Conservation (phyloP, 1,140 invertebrate species). For the Papilio polyxenes region DNA sequence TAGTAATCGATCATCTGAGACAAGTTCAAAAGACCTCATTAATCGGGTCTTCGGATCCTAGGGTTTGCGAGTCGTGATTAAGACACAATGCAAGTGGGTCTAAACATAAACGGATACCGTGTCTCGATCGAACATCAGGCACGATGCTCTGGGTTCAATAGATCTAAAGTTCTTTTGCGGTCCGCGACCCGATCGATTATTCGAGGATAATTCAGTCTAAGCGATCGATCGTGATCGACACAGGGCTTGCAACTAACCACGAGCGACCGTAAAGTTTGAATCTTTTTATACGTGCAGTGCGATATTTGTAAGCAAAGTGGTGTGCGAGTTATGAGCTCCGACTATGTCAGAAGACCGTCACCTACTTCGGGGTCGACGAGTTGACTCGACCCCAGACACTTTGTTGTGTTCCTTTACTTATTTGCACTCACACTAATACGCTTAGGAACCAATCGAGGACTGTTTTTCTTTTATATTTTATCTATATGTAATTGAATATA, state of each 20-base stretch:
- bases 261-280: not conserved
- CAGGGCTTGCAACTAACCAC: not conserved
- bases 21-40: too few species aligned
- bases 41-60: too few species aligned
- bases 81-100: too few species aligned
- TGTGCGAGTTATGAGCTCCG: not conserved
- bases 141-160: too few species aligned
- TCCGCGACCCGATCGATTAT: not conserved
- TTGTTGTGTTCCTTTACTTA: conserved; percentile 20
- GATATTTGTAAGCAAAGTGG: conserved; percentile 13
- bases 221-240: not conserved
- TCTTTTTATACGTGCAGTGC: not conserved
- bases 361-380: conserved; percentile 46
- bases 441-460: not conserved
- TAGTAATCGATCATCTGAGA: too few species aligned
- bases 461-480: not conserved
- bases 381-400: conserved; percentile 9
- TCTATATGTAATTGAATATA: not conserved
- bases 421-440: conserved; percentile 19
- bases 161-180: not conserved
- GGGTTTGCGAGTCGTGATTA: too few species aligned
- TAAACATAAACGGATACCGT: too few species aligned
- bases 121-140: too few species aligned
- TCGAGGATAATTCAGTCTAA: too few species aligned
- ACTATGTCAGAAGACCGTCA: conserved; percentile 41